Conservation (phyloP, 2,888 invertebrate genomes). For the Temnothorax unifasciatus region DNA sequence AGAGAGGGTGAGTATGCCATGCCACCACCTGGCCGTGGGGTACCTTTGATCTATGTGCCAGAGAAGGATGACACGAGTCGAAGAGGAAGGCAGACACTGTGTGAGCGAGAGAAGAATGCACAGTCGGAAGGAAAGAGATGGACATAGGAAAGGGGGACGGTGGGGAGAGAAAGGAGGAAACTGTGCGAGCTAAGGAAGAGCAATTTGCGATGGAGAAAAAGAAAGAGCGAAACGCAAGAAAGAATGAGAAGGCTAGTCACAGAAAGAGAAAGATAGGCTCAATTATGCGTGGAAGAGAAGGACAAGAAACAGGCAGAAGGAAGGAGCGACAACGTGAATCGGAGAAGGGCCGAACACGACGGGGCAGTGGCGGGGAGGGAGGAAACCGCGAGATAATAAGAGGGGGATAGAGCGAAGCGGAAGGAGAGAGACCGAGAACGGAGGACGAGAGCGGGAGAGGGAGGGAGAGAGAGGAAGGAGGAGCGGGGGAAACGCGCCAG, state of each 20-base stretch:
- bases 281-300: neutral
- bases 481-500: slow-evolving; percentile 47
- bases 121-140: neutral
- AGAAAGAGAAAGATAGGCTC: neutral
- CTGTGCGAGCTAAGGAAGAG: slow-evolving; percentile 36
- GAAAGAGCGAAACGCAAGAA: neutral
- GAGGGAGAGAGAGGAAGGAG: neutral
- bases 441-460: neutral
- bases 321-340: slow-evolving; percentile 19
- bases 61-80: neutral
- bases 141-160: neutral
- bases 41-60: slow-evolving; percentile 20
- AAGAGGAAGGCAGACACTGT: neutral
- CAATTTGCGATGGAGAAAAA: slow-evolving; percentile 11
- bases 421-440: neutral
- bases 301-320: neutral
- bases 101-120: neutral
- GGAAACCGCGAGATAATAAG: slow-evolving; percentile 28
- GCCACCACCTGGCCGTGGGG: slow-evolving; percentile 16
- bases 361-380: neutral
- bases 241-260: neutral
- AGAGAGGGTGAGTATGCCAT: slow-evolving; percentile 3
- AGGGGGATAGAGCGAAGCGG: neutral
- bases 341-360: neutral
- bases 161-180: slow-evolving; percentile 2